These are phyloP conservation scores for Caenorhabditis sp. DNA, from an alignment of 2,888 invertebrate genomes.

Conservation along the genomic window DNA sequence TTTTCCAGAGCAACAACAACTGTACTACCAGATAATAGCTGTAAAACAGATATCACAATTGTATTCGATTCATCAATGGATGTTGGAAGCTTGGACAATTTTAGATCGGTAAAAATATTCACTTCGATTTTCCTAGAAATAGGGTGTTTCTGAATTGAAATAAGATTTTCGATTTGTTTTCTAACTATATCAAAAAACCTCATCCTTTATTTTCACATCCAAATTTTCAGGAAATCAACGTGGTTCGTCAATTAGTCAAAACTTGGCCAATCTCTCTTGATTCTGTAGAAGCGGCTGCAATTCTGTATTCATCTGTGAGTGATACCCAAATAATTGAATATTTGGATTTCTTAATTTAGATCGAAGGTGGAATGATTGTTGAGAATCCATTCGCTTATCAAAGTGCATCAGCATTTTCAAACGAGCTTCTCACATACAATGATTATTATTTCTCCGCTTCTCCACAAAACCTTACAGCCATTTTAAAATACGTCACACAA, in stretches of 20 bases:
- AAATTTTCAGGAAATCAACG: conserved; percentile 32
- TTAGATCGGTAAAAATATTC: conserved; percentile 10
- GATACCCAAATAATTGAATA: background rate
- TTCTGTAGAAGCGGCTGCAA: conserved; percentile 29
- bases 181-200: too few relatives aligned
- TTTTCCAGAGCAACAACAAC: conserved; percentile 10
- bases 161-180: too few relatives aligned
- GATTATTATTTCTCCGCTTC: conserved; percentile 20
- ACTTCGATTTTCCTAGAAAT: too few relatives aligned
- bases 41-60: conserved; percentile 42
- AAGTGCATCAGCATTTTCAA: conserved; percentile 22
- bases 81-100: conserved; percentile 27
- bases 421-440: conserved; percentile 23
- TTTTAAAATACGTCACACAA: conserved; percentile 10
- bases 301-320: conserved; percentile 21
- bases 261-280: conserved; percentile 37
- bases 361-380: conserved; percentile 19
- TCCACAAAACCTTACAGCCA: conserved; percentile 14
- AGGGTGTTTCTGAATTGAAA: too few relatives aligned
- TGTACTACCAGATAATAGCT: conserved; percentile 17
- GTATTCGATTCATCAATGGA: conserved; percentile 35
- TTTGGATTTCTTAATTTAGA: conserved; percentile 5
- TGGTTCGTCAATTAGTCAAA: conserved; percentile 28
- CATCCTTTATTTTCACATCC: too few relatives aligned
- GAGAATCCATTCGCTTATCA: conserved; percentile 29